These are phyloP conservation scores for Drosophila paracracens DNA, from an alignment of 2,888 invertebrate species.

Conservation along the genomic window DNA sequence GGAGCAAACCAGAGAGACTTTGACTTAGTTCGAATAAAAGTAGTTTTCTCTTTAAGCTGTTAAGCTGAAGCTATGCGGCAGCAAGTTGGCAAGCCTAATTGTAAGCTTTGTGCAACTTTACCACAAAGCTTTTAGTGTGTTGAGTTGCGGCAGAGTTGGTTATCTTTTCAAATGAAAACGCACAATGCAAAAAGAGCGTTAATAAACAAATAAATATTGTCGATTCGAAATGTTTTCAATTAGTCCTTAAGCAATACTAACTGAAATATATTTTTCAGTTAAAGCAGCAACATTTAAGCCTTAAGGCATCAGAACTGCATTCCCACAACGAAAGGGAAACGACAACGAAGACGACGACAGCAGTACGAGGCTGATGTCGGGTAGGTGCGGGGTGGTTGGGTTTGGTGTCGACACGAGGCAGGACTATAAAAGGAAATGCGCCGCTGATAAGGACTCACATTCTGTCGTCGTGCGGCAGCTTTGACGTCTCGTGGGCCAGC, in stretches of 20 bases:
- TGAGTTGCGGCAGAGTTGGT: constrained; percentile 34
- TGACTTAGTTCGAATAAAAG: constrained; percentile 14
- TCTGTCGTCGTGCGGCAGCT: constrained; percentile 81
- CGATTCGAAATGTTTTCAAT: neutral
- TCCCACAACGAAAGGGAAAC: neutral
- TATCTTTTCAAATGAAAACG: constrained; percentile 29
- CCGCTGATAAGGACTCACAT: constrained; percentile 82
- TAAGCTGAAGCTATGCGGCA: constrained; percentile 1
- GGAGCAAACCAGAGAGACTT: neutral
- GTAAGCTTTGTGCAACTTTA: constrained; percentile 22
- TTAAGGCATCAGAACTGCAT: constrained; percentile 1
- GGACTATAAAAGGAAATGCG: constrained; percentile 84
- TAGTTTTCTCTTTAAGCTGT: constrained; percentile 8
- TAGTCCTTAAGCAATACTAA: neutral
- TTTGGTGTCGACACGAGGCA: constrained; percentile 23
- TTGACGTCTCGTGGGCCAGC: constrained; percentile 66
- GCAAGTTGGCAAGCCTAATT: constrained; percentile 41
- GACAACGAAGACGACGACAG: constrained; percentile 3
- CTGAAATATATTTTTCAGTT: neutral
- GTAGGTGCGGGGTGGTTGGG: neutral
- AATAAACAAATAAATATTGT: neutral
- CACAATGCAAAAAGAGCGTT: neutral
- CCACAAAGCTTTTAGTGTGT: constrained; percentile 36
- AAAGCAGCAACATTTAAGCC: neutral
- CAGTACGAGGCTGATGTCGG: constrained; percentile 9